Base-by-base conservation (phyloP, 30 jellyfish, hydroid and myxozoan genomes). In the Phacellophora camtschatica region DNA sequence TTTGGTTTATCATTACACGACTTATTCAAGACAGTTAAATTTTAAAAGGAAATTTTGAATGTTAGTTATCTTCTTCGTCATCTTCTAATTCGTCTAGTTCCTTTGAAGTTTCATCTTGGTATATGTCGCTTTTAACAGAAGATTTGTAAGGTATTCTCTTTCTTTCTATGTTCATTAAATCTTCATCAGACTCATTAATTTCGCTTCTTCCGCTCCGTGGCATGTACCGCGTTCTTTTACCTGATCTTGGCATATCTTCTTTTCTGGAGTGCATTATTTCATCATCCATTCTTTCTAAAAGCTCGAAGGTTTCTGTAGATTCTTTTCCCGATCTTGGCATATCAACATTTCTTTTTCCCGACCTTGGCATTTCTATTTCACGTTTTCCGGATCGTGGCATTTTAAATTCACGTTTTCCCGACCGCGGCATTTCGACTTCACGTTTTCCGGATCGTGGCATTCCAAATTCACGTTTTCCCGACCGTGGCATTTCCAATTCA, bases 311-410 rank as follows among this genome's bases (percentile, higher is more conserved):
- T 20, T 54, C 25, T 10, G 7, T 10, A 12, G 10, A 15, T 54
- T 61, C 31, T 28, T 33, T 66, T 36, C 81, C 81, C 42, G 66
- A 33, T 34, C 81, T 19, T 15, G 81, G 81, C 63, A 66, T 6
- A 32, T 64, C 78, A 2, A 27, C 34, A 22, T 59, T 30, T 18
- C 36, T 56, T 39, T 69, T 4, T 31, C 3, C 29, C 39, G 8
- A 25, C 73, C 68, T 31, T 20, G 50, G 46, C 16, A 20, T 7
- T 58, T 4, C 73, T 4, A 20, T 18, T 5, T 25, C 73, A 2
- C 73, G 39, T 43, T 69, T 69, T 24, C 83, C 83, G 5, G 83
- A 69, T 42, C 83, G 39, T 69, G 83, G 83, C 4, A 58, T 36
- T 31, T 13, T 29, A 29, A 8, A 7, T 32, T 24, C 45, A 8